phyloP scores from a whole-genome alignment of 2,113 vertebrate genomes.

The Chloropsis hardwickii region DNA sequence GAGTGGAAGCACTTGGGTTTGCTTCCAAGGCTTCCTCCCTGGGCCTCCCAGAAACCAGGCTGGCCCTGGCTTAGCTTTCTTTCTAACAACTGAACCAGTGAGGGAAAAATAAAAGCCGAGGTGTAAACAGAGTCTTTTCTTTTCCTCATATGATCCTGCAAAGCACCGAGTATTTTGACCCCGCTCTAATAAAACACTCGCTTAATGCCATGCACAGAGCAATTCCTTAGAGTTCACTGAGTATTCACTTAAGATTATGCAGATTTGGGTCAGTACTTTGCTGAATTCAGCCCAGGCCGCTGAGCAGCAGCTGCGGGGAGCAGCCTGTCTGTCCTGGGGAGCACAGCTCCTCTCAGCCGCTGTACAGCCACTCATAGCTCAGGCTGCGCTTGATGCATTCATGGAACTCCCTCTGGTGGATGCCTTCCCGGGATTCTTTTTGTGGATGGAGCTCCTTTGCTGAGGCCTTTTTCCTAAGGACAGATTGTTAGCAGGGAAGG shows the following conservation, averaged over 20 bases:
- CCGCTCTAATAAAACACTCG: not conserved
- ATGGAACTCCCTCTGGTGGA: slow-evolving; percentile 58
- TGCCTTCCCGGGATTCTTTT: not conserved
- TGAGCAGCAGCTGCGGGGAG: not conserved
- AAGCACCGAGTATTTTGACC: slow-evolving; percentile 16
- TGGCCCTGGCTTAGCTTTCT: not conserved
- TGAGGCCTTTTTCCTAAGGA: not conserved
- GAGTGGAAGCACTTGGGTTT: not conserved
- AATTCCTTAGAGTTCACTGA: slow-evolving; percentile 26
- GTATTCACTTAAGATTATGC: slow-evolving; percentile 38
- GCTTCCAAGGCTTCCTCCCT: slow-evolving; percentile 2
- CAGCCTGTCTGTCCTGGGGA: not conserved
- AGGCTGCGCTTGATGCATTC: not conserved
- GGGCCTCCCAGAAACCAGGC: not conserved
- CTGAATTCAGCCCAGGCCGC: not conserved
- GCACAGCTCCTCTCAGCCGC: not conserved
- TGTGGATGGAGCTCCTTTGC: not conserved
- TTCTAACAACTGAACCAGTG: slow-evolving; percentile 6
- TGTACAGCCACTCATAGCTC: not conserved
- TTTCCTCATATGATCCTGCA: slow-evolving; percentile 17
- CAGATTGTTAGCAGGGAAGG: fast-evolving
- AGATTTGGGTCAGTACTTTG: slow-evolving; percentile 13
- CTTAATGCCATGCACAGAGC: not conserved
- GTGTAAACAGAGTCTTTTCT: slow-evolving; percentile 37
- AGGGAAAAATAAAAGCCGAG: slow-evolving; percentile 39